Evolutionary conservation across 30 jellyfish, hydroid and myxozoan genomes (phyloP).

Genomic region (Chironex yamaguchii): DNA sequence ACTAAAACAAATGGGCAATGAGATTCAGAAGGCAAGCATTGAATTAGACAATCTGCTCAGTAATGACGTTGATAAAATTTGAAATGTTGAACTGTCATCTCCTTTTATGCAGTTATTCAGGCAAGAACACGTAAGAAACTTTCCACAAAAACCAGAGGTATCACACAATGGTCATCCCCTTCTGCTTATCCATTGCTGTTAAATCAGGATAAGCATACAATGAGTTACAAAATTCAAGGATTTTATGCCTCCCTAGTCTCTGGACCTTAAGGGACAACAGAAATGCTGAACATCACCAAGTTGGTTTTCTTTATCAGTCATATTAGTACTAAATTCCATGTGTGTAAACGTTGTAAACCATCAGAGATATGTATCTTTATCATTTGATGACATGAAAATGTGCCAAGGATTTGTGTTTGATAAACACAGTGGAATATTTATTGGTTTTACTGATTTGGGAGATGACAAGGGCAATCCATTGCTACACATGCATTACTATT

Average conservation of each 20-base stretch:
- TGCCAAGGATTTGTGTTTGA: slow-evolving; percentile 31
- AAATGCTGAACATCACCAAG: slow-evolving; percentile 15
- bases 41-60: slow-evolving; percentile 3
- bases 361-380: slow-evolving; percentile 25
- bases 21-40: slow-evolving; percentile 7
- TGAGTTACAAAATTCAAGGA: slow-evolving; percentile 32
- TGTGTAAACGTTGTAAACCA: not conserved
- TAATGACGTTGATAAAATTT: not conserved
- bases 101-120: slow-evolving; percentile 62
- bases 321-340: not conserved
- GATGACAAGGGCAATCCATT: not conserved
- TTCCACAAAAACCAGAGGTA: slow-evolving; percentile 1
- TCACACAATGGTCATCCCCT: slow-evolving; percentile 64
- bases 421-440: slow-evolving; percentile 9
- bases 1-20: not conserved
- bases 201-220: slow-evolving; percentile 54
- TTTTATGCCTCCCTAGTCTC: slow-evolving; percentile 49
- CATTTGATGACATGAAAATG: slow-evolving; percentile 53
- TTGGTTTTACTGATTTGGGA: slow-evolving; percentile 59
- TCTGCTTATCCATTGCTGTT: slow-evolving; percentile 41
- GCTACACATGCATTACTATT: slow-evolving; percentile 38
- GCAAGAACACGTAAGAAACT: slow-evolving; percentile 30
- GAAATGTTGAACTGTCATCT: not conserved
- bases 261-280: slow-evolving; percentile 52
- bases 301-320: not conserved